Evolutionary conservation across 2,797 vertebrate genomes (phyloP).

Genomic region (Chromis chromis): DNA sequence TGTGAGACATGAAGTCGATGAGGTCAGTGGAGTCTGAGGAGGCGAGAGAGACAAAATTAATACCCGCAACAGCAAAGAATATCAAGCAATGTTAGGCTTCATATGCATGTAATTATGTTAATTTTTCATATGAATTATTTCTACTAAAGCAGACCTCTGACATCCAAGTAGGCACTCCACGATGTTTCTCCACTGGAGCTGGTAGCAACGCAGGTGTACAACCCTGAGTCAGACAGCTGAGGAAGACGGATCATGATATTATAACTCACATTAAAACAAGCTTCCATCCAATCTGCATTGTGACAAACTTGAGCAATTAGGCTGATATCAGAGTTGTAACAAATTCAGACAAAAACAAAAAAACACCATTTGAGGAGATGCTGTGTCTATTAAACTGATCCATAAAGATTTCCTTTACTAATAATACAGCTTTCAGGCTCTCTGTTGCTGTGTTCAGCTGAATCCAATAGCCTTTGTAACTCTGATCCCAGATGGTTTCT

Average conservation of each 20-base stretch:
- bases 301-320: background rate
- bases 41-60: slow-evolving; percentile 38
- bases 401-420: slow-evolving; percentile 32
- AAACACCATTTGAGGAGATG: slow-evolving; percentile 3
- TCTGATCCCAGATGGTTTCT: slow-evolving; percentile 70
- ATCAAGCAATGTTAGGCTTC: background rate
- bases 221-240: slow-evolving; percentile 91
- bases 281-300: background rate
- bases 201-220: slow-evolving; percentile 94
- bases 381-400: slow-evolving; percentile 8
- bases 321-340: slow-evolving; percentile 2
- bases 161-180: slow-evolving; percentile 94
- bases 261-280: slow-evolving; percentile 5
- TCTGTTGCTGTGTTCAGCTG: slow-evolving; percentile 33
- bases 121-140: slow-evolving; percentile 21
- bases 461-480: slow-evolving; percentile 61
- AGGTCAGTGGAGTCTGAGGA: slow-evolving; percentile 90
- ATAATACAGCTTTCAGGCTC: slow-evolving; percentile 33
- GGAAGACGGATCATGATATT: slow-evolving; percentile 29
- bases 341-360: slow-evolving; percentile 13
- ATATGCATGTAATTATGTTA: background rate
- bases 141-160: slow-evolving; percentile 85
- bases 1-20: slow-evolving; percentile 89
- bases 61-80: slow-evolving; percentile 1
- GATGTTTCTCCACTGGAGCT: slow-evolving; percentile 96